Percentiles rank a stretch among this genome's conserved stretches.
Conservation (phyloP, 2,113 vertebrate species). For the Eidolon helvum region DNA sequence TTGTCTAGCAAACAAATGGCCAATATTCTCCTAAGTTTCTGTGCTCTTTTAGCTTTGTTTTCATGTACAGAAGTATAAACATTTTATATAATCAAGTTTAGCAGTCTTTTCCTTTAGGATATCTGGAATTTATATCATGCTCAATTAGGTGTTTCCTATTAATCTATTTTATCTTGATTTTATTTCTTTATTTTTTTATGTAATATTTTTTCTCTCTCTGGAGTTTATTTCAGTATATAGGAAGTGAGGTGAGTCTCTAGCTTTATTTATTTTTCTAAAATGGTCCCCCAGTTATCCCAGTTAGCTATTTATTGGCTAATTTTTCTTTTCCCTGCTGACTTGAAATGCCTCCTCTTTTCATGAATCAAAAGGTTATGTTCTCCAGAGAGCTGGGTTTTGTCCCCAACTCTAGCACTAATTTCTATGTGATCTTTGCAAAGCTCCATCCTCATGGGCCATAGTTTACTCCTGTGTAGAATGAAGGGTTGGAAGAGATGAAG, state of each 20-base stretch:
- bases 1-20: not conserved
- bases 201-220: not conserved
- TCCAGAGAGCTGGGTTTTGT: not conserved
- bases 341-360: not conserved
- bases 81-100: not conserved
- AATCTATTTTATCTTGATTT: not conserved
- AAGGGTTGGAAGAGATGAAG: not conserved
- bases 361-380: not conserved
- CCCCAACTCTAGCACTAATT: not conserved
- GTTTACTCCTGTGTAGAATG: not conserved
- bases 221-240: not conserved
- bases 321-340: not conserved
- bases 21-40: not conserved
- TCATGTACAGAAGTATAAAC: not conserved
- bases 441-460: not conserved
- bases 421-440: not conserved
- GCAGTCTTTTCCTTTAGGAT: not conserved
- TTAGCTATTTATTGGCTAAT: not conserved
- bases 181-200: not conserved
- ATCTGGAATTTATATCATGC: not conserved
- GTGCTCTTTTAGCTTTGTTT: slow-evolving; percentile 45
- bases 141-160: not conserved
- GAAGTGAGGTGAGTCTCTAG: not conserved
- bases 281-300: not conserved
- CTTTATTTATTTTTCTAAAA: not conserved